These are phyloP conservation scores for Polydrusus pterygomalis DNA, from an alignment of 2,888 invertebrate species.

Conservation along the genomic window DNA sequence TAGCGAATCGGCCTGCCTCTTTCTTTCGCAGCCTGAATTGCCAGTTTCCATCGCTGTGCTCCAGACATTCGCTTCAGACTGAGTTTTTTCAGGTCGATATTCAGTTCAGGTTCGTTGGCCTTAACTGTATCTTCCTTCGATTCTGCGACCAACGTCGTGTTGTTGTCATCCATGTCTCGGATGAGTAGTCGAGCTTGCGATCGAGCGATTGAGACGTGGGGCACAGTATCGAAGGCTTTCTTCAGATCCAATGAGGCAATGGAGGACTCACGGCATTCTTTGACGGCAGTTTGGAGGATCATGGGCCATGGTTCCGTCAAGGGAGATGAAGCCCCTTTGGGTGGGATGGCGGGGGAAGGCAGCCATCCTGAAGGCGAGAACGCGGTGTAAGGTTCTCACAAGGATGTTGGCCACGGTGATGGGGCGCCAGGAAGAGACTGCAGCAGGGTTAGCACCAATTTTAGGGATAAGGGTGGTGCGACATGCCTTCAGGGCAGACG, in stretches of 20 bases:
- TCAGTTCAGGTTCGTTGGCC: no score
- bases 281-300: conserved; percentile 41
- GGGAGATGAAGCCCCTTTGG: conserved; percentile 49
- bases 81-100: no score
- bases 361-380: conserved; percentile 33
- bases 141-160: no score
- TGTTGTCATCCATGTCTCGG: no score
- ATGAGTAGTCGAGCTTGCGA: no score
- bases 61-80: no score
- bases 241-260: conserved; percentile 49
- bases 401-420: conserved; percentile 51
- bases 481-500: conserved; percentile 17
- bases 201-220: conserved; percentile 42
- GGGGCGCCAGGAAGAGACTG: conserved; percentile 44
- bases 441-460: conserved; percentile 18
- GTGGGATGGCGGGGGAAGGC: conserved; percentile 23
- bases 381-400: conserved; percentile 39
- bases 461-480: conserved; percentile 54
- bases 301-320: conserved; percentile 45
- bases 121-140: no score
- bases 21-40: no score
- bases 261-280: not conserved
- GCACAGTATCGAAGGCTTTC: conserved; percentile 56
- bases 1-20: no score
- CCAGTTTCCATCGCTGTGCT: no score